phyloP scores from a whole-genome alignment of 2,113 vertebrate species.

The Malurus alboscapulatus region DNA sequence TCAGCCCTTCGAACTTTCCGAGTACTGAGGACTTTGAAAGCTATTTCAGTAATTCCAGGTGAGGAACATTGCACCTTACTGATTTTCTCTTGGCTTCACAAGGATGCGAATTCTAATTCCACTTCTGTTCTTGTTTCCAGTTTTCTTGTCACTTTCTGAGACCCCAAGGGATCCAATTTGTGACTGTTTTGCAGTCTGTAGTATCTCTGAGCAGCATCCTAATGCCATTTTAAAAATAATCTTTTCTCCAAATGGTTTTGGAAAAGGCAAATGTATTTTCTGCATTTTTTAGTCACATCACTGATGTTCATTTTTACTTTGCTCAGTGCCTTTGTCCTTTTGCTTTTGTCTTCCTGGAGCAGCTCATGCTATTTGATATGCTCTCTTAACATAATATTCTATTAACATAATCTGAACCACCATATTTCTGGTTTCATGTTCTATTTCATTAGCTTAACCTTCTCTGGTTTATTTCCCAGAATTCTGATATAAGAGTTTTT shows the following conservation, averaged over 20 bases:
- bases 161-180: not conserved
- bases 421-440: not conserved
- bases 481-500: not conserved
- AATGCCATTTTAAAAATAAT: not conserved
- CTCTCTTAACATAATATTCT: not conserved
- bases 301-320: not conserved
- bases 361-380: not conserved
- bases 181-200: not conserved
- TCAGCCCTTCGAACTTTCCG: slow-evolving; percentile 89
- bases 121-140: not conserved
- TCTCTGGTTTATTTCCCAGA: not conserved
- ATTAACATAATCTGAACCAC: not conserved
- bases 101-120: not conserved
- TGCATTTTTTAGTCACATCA: not conserved
- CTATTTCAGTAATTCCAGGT: slow-evolving; percentile 95
- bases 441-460: not conserved
- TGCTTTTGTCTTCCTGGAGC: not conserved
- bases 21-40: slow-evolving; percentile 91
- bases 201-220: not conserved
- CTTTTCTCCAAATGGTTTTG: not conserved
- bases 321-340: not conserved
- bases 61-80: slow-evolving; percentile 44
- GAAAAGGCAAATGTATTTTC: not conserved
- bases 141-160: not conserved
- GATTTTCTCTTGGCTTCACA: not conserved